Evolutionary conservation across 2,888 invertebrate genomes (phyloP).

Genomic region (Leptarthrus brevirostris): DNA sequence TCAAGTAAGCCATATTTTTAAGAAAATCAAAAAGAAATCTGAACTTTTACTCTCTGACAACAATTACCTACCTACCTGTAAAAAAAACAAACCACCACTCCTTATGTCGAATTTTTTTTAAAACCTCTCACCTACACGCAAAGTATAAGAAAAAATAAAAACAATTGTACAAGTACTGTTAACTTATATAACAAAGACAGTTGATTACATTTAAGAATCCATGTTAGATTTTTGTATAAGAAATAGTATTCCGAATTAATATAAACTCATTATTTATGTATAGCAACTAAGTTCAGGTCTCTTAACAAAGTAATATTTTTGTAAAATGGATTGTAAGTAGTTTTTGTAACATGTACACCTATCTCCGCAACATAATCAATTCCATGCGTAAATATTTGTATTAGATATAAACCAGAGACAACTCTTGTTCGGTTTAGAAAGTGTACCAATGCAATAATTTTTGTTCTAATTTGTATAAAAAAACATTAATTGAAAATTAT

Average conservation of each 20-base stretch:
- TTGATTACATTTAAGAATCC: background rate
- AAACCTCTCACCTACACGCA: background rate
- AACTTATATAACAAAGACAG: background rate
- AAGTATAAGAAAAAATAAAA: no score
- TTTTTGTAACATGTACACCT: slow-evolving; percentile 13
- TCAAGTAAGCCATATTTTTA: slow-evolving; percentile 1
- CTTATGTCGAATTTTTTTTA: background rate
- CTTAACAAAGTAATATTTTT: slow-evolving; percentile 20
- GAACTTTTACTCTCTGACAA: slow-evolving; percentile 11
- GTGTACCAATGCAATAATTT: background rate
- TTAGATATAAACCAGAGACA: background rate
- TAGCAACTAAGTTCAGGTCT: slow-evolving; percentile 5
- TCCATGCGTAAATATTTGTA: background rate
- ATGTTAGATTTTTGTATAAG: slow-evolving; percentile 4
- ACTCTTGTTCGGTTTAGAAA: background rate
- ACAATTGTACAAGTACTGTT: slow-evolving; percentile 3
- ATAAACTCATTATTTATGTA: slow-evolving; percentile 12
- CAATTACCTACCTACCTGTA: slow-evolving; percentile 5
- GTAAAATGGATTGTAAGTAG: slow-evolving; percentile 21
- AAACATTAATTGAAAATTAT: no score
- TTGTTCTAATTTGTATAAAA: no score
- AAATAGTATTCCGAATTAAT: background rate
- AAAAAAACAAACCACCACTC: slow-evolving; percentile 1
- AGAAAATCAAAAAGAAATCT: slow-evolving; percentile 1
- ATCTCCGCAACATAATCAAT: background rate